phyloP scores from a whole-genome alignment of 2,797 vertebrate genomes.

The Paedocypris micromegethes region DNA sequence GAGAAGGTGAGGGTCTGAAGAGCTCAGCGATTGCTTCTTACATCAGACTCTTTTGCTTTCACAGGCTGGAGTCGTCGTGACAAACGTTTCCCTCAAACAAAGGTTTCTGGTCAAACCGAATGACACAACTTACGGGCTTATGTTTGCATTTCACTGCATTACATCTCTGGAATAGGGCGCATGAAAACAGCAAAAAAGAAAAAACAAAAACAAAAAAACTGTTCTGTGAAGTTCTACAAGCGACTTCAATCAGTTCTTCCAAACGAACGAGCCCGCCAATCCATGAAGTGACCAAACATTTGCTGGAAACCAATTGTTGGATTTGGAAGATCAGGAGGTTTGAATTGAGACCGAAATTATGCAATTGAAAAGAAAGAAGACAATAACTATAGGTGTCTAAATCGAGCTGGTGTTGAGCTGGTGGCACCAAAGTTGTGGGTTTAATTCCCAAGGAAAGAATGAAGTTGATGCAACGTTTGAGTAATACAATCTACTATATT shows the following conservation, averaged over 20 bases:
- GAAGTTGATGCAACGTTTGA: no score
- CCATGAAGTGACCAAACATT: constrained; percentile 29
- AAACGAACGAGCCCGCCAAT: constrained; percentile 50
- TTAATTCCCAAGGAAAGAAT: no score
- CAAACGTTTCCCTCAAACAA: constrained; percentile 51
- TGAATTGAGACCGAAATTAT: no score
- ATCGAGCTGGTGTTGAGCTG: no score
- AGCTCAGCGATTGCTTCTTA: constrained; percentile 47
- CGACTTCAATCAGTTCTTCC: constrained; percentile 43
- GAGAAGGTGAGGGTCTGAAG: constrained; percentile 46
- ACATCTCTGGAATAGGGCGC: constrained; percentile 44
- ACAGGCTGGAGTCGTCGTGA: constrained; percentile 48
- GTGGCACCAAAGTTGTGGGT: no score
- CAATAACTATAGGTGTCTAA: no score
- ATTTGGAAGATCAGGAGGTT: no score
- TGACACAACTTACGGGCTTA: constrained; percentile 43
- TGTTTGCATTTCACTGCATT: constrained; percentile 51
- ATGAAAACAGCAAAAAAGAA: constrained; percentile 51
- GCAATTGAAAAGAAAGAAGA: no score
- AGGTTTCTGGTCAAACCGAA: constrained; percentile 41
- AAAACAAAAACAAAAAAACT: constrained; percentile 51
- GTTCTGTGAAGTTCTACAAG: constrained; percentile 40
- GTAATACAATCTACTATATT: no score
- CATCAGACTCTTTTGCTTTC: constrained; percentile 49
- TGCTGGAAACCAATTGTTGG: no score